Base-by-base conservation (phyloP, 2,797 vertebrate species). In the Cichlasoma orientale region DNA sequence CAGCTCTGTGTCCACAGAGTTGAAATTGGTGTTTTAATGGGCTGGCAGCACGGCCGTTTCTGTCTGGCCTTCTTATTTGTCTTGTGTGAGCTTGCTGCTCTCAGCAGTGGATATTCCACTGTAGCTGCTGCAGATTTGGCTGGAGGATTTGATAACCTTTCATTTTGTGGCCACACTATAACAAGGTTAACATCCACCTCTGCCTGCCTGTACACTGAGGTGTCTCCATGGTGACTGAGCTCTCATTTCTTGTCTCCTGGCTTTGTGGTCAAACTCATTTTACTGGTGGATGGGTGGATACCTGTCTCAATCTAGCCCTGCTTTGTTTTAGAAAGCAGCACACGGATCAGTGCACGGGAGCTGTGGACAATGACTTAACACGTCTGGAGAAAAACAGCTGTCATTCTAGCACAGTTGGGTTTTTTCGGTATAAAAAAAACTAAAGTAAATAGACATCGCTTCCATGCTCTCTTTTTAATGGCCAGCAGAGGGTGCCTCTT, bases 221-320 rank as follows among this genome's bases (percentile, higher is more conserved):
- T 56, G 33, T 93, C 79, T 83, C 92, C 92, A 92, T 88, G 90
- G 88, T 25, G 66, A 92, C 88, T 18, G 74, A 79, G 86, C 82
- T 80, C 82, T 69, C 36, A 53, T 83, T 78, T 78, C 81, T 82
- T 59, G 71, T 79, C 69, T 77, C 59, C 70, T 3, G 47, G 73
- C 72, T 78, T 52, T 25, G n/a, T 69, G 83, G 87, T 86, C 82
- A 79, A 83, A 79, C 54, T 88, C 56, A 58, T 86, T 88, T 80
- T 53, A 3, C 38, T 38, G 47, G 21, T 14, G 41, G 77, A 74
- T 4, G 8, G 29, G 58, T 61, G 56, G 54, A 75, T 52, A 63
- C 78, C 83, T 83, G 55, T 19, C 9, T 53, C 50, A 53, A 53
- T 53, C 52, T 4, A 53, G 52, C n/a, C 61, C 61, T 29, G 25